phyloP scores from a whole-genome alignment of 2,888 invertebrate genomes.

The Diaperis boleti region DNA sequence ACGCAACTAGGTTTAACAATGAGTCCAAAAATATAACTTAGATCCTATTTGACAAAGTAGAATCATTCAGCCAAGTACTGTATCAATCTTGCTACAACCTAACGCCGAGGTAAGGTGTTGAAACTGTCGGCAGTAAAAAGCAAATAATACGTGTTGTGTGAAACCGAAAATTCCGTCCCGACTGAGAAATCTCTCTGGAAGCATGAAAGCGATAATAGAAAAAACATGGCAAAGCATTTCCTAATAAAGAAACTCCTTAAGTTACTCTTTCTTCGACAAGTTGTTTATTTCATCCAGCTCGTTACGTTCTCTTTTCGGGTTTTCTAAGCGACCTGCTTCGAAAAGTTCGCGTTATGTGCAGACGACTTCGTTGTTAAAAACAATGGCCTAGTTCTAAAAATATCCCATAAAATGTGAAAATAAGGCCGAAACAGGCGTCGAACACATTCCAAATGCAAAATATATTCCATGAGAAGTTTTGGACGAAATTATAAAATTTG shows the following conservation, averaged over 20 bases:
- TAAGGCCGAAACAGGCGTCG: slow-evolving; percentile 11
- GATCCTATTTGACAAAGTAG: no score
- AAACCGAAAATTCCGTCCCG: neutral
- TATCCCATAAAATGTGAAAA: slow-evolving; percentile 3
- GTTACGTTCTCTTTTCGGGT: slow-evolving; percentile 36
- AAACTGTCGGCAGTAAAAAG: no score
- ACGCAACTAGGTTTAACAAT: no score
- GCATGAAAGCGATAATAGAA: slow-evolving; percentile 29
- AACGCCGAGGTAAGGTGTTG: no score
- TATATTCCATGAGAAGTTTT: neutral
- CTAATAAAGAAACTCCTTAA: slow-evolving; percentile 41
- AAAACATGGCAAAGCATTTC: slow-evolving; percentile 21
- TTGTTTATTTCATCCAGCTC: slow-evolving; percentile 46
- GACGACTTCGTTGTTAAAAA: neutral
- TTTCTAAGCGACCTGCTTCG: slow-evolving; percentile 13
- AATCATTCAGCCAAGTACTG: no score
- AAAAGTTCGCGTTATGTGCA: slow-evolving; percentile 9
- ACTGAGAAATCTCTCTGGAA: slow-evolving; percentile 44
- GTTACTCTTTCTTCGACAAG: slow-evolving; percentile 42
- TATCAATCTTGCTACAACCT: no score
- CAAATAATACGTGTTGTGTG: neutral
- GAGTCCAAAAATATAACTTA: no score
- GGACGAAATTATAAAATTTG: slow-evolving; percentile 1
- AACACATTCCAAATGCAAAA: slow-evolving; percentile 14
- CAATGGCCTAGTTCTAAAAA: slow-evolving; percentile 16